phyloP scores from a whole-genome alignment of 2,888 invertebrate species.

The Erpobdella octoculata region DNA sequence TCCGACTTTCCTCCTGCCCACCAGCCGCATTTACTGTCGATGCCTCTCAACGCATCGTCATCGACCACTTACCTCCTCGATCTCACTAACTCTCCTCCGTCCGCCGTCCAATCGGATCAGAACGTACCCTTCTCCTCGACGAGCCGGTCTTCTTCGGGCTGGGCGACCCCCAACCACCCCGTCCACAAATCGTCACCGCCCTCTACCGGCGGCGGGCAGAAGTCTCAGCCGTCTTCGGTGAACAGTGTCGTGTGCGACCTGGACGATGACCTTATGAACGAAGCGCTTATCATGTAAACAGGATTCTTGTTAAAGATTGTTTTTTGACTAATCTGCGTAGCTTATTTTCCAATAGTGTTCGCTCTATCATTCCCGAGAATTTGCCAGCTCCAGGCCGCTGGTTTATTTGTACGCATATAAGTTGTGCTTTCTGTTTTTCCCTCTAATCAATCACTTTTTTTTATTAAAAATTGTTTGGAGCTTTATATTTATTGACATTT shows the following conservation, averaged over 20 bases:
- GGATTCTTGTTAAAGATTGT: neutral
- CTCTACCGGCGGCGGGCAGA: neutral
- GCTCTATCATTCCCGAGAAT: neutral
- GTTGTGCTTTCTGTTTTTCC: too few relatives aligned
- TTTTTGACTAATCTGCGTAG: neutral
- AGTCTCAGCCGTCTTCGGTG: conserved; percentile 5
- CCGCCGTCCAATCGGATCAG: neutral
- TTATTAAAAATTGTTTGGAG: neutral
- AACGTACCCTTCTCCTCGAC: neutral
- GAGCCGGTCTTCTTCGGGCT: neutral
- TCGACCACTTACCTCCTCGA: conserved; percentile 9
- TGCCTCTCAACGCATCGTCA: neutral
- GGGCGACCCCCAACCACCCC: too few relatives aligned
- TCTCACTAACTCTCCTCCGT: conserved; percentile 15
- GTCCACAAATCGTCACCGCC: neutral
- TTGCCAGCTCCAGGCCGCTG: neutral
- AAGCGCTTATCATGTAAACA: conserved; percentile 30
- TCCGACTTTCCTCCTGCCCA: neutral
- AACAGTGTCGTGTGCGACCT: conserved; percentile 12
- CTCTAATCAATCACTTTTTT: too few relatives aligned
- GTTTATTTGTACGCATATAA: too few relatives aligned
- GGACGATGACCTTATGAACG: conserved; percentile 32
- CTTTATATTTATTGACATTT: neutral
- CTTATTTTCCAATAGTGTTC: neutral
- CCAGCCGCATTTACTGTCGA: neutral